Conservation (phyloP, 2,888 invertebrate species). For the Spodoptera littoralis region DNA sequence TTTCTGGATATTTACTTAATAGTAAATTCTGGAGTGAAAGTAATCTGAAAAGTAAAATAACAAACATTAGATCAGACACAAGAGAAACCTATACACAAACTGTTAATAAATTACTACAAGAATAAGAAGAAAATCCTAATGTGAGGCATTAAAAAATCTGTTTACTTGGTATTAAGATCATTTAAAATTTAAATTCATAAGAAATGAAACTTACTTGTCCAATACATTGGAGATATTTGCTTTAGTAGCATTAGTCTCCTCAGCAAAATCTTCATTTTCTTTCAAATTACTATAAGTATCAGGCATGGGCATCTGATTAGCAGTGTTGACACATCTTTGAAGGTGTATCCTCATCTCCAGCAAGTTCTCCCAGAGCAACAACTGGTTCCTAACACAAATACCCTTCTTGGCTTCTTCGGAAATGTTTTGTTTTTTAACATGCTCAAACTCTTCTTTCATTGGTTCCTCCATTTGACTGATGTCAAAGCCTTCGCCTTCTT, state of each 20-base stretch:
- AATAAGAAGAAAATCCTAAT: too few relatives aligned
- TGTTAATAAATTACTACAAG: too few relatives aligned
- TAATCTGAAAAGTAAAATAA: constrained; percentile 72
- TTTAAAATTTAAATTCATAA: not conserved
- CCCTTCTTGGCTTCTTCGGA: constrained; percentile 91
- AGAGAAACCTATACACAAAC: too few relatives aligned
- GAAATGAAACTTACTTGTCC: constrained; percentile 84
- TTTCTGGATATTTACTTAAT: constrained; percentile 91
- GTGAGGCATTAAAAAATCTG: too few relatives aligned
- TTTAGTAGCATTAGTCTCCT: constrained; percentile 85
- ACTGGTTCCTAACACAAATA: constrained; percentile 91
- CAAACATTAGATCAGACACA: not conserved
- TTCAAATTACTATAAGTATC: constrained; percentile 85
- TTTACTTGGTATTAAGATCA: too few relatives aligned
- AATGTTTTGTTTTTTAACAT: constrained; percentile 87
- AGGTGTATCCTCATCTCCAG: constrained; percentile 96
- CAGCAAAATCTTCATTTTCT: constrained; percentile 84
- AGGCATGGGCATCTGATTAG: constrained; percentile 94
- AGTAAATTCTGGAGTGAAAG: constrained; percentile 82
- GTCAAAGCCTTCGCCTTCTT: constrained; percentile 78
- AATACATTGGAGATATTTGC: constrained; percentile 89
- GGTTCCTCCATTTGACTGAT: constrained; percentile 84
- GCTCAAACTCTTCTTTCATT: constrained; percentile 87
- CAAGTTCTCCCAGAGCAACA: constrained; percentile 94
- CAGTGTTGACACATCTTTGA: constrained; percentile 93